These are phyloP conservation scores for Mionectes olivaceus DNA, from an alignment of 2,797 vertebrate species.

Conservation along the genomic window DNA sequence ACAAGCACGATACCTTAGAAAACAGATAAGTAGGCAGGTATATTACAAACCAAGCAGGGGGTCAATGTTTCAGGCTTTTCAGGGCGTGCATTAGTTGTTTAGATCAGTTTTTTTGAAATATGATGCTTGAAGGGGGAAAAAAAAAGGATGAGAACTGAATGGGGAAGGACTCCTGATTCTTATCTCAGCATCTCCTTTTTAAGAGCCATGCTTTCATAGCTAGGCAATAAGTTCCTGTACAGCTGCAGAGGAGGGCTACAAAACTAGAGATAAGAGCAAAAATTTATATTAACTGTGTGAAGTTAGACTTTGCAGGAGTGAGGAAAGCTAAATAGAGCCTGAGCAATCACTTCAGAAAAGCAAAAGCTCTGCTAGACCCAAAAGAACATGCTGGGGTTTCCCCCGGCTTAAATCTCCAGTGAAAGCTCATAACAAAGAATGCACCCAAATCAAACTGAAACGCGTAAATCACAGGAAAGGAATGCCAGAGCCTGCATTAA, in stretches of 20 bases:
- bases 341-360: neutral
- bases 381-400: neutral
- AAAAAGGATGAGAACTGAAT: neutral
- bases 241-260: neutral
- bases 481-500: neutral
- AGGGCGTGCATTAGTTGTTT: neutral
- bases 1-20: slow-evolving; percentile 92
- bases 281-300: neutral
- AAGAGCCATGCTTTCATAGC: neutral
- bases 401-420: neutral
- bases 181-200: neutral
- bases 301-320: neutral
- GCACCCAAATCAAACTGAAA: neutral
- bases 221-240: neutral
- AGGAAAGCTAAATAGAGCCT: neutral
- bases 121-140: fast-evolving
- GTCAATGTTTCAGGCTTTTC: neutral
- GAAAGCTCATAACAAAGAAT: neutral
- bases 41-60: neutral
- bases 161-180: neutral
- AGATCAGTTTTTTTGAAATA: neutral
- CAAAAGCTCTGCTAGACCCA: neutral
- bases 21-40: neutral
- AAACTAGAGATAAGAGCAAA: neutral
- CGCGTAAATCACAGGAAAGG: neutral